phyloP scores from a whole-genome alignment of 2,888 invertebrate genomes.

The Pilophorus perplexus region DNA sequence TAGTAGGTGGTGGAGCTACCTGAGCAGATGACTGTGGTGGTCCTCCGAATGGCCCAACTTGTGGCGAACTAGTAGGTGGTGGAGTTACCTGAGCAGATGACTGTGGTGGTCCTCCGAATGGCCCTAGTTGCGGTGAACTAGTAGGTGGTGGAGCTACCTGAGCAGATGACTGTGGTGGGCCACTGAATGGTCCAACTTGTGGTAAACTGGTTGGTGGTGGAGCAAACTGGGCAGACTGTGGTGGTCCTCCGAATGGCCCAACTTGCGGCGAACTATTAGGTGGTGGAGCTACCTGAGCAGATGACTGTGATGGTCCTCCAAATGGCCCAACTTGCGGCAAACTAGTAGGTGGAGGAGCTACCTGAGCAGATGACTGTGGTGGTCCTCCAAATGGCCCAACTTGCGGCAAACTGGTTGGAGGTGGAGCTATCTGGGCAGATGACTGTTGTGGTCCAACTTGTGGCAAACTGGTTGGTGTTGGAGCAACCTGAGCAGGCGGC shows the following conservation, averaged over 20 bases:
- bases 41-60: no score
- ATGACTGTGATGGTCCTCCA: no score
- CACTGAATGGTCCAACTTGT: background rate
- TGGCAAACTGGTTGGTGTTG: no score
- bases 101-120: no score
- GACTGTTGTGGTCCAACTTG: no score
- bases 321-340: background rate
- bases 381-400: background rate
- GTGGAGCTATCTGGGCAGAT: background rate
- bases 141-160: background rate
- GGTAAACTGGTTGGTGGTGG: background rate
- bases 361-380: background rate
- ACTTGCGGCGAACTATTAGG: no score
- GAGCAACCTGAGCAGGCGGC: background rate
- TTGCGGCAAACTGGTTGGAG: background rate
- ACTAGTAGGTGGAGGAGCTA: background rate
- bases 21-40: constrained; percentile 17
- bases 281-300: constrained; percentile 10
- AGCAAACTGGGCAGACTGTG: background rate
- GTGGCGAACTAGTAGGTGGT: background rate
- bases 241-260: no score
- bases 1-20: constrained; percentile 8
- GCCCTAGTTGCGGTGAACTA: background rate
- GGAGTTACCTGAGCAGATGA: constrained; percentile 15
- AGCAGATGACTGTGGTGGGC: background rate